Base-by-base conservation (phyloP, 2,797 vertebrate genomes). In the Danionella dracula region DNA sequence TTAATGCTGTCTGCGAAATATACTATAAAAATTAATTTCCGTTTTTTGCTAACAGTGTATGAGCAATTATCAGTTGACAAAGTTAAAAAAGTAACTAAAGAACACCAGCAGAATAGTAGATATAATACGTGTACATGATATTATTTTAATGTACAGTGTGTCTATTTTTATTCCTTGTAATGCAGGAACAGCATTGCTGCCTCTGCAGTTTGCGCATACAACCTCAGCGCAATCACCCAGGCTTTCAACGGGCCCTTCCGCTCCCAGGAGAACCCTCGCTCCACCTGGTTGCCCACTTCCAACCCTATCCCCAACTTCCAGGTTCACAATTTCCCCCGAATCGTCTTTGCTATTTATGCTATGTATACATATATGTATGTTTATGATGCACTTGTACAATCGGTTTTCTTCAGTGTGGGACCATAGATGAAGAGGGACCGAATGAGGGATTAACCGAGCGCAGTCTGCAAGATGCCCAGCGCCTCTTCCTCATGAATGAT, bases 131-230 rank as follows among this genome's bases (percentile, higher is more conserved):
- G 32, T 35, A 35, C 32, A 35, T 10, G 8, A 35, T 10, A 35
- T 5, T 9, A 35, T 37, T 42, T 7, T 9, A 37, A 12, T 20
- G 1, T 72, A 32, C 21, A 2, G 57, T 15, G 31, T 17, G 21
- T 5, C 48, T n/a, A 35, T 15, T 29, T 32, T 8, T 29, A 7
- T 73, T 63, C 5, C 15, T 76, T 55, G 35, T 59, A n/a, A 46
- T 90, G 75, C 81, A 99, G 96, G 81, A 98, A 98, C 86, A 98
- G 96, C 74, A 97, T 98, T 4, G 95, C 95, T 15, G 95, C 96
- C 9, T 99, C 96, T 12, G 96, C 96, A 16, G 93, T 98, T 77
- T 99, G 96, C 73, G 94, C 95, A 78, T 99, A 95, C 88, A 99
- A 98, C 87, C 90, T 99, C 73, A 99, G 94, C 81, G 93, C 96